Base-by-base conservation (phyloP, 2,113 vertebrate genomes). In the Onychorhynchus coronatus region DNA sequence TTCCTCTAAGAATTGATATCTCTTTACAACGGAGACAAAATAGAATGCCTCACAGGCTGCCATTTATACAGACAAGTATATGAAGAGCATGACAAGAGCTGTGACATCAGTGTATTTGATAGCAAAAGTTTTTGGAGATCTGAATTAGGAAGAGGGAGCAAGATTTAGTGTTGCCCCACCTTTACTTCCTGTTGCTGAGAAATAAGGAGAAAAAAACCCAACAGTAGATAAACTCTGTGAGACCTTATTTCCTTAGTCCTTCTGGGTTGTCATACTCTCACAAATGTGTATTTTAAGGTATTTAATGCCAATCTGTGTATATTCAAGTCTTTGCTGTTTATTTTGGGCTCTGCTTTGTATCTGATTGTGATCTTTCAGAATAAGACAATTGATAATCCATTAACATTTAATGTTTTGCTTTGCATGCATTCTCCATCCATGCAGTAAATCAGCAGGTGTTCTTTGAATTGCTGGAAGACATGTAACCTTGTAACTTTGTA, bases 371-470 rank as follows among this genome's bases (percentile, higher is more conserved):
- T 66, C 33, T 80, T 86, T 76, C 70, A 88, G 12, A 12, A 59
- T 82, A 79, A 89, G 47, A 47, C 4, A 61, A 22, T 25, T 63
- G 10, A 18, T 59, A 89, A 88, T 50, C 7, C 24, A 55, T 61
- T 89, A 91, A 74, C 52, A 78, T 91, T 66, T 81, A 77, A 27
- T 19, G 61, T 93, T 89, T 92, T 78, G 24, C 52, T 95, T 78
- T 71, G 27, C 61, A 61, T 91, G 80, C 68, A 25, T 67, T 92
- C 65, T 95, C n/a, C 30, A 71, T 59, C 21, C 62, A 44, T 47
- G 47, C 76, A 85, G 56, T 81, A 94, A 87, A 72, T 92, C 89
- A 91, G 59, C 33, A 52, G 17, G 47, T 87, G 61, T 63, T 90
- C 47, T 71, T 67, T 81, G 65, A 91, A 52, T 67, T 81, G 30